Evolutionary conservation across 2,888 invertebrate species (phyloP).

Genomic region (Torymus texanus): DNA sequence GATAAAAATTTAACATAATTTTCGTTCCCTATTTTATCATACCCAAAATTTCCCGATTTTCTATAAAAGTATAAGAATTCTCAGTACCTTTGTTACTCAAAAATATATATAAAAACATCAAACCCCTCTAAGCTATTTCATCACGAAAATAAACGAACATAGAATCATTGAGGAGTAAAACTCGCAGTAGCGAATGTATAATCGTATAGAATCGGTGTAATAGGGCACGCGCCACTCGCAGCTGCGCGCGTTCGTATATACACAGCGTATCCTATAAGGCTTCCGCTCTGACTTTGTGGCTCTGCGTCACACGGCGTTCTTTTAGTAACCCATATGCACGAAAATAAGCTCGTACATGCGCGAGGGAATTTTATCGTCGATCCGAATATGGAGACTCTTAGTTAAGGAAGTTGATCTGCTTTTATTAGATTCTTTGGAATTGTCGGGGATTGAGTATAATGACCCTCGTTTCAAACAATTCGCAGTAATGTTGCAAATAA

Average conservation of each 20-base stretch:
- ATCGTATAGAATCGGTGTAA: constrained; percentile 30
- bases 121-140: no score
- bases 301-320: constrained; percentile 6
- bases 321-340: constrained; percentile 11
- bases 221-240: constrained; percentile 26
- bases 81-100: no score
- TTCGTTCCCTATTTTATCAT: no score
- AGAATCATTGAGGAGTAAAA: no score
- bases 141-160: no score
- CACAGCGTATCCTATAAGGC: constrained; percentile 58
- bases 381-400: background rate
- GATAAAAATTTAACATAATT: no score
- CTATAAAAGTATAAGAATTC: no score
- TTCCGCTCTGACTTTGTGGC: constrained; percentile 55
- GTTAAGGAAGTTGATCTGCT: constrained; percentile 4
- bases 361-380: background rate
- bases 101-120: no score
- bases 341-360: background rate
- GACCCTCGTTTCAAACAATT: no score
- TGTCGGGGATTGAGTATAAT: no score
- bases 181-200: background rate
- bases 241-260: constrained; percentile 48
- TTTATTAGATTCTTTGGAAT: background rate
- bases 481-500: no score
- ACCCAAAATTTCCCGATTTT: no score